Percentiles rank a stretch among this genome's conserved stretches.
Evolutionary conservation across 1,140 invertebrate genomes (phyloP).

Genomic region (Drosophila parabipectinata): DNA sequence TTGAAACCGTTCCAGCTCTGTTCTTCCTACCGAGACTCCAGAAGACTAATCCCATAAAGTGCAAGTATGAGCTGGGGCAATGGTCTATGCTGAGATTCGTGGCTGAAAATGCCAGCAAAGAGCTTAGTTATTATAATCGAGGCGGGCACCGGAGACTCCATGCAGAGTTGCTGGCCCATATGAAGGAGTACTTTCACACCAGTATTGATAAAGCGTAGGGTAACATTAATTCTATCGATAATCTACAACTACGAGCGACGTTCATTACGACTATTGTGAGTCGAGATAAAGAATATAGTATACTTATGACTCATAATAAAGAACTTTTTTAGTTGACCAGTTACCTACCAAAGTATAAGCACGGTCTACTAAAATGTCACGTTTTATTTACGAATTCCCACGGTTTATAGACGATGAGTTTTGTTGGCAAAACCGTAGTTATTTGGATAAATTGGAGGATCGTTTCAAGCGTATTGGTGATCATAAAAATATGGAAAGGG

Average conservation of each 20-base stretch:
- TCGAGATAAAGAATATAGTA: too few species aligned
- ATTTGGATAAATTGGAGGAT: conserved; percentile 5
- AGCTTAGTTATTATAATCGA: conserved; percentile 31
- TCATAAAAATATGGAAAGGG: neutral
- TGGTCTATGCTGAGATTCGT: conserved; percentile 10
- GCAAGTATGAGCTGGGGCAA: neutral
- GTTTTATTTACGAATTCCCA: too few species aligned
- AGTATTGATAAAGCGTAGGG: neutral
- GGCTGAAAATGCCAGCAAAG: conserved; percentile 23
- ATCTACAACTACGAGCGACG: too few species aligned
- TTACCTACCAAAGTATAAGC: too few species aligned
- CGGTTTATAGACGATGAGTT: too few species aligned
- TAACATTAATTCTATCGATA: too few species aligned
- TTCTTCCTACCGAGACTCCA: conserved; percentile 16
- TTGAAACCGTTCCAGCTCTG: conserved; percentile 15
- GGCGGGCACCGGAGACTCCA: conserved; percentile 7
- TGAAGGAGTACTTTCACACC: neutral
- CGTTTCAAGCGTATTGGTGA: conserved; percentile 21
- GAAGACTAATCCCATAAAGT: conserved; percentile 17
- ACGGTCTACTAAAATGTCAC: too few species aligned
- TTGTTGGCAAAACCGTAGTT: too few species aligned
- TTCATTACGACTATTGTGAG: too few species aligned
- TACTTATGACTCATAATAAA: too few species aligned
- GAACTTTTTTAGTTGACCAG: too few species aligned
- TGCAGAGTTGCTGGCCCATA: conserved; percentile 17